phyloP scores from a whole-genome alignment of 2,888 invertebrate genomes.

The Micoletzkya japonica region DNA sequence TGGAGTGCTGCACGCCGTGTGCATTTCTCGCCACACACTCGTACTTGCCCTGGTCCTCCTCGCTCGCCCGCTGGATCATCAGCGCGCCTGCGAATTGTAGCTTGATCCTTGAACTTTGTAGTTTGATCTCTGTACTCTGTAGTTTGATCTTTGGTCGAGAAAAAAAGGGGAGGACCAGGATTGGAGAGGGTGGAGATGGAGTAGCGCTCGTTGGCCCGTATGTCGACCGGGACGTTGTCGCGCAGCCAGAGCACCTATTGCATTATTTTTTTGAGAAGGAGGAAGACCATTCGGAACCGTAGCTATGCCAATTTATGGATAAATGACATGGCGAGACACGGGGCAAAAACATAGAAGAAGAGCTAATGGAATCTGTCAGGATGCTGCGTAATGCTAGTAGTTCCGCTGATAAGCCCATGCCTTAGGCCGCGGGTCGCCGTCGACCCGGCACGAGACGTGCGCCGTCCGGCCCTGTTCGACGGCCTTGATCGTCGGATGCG shows the following conservation, averaged over 20 bases:
- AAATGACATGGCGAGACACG: no score
- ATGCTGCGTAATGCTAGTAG: no score
- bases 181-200: conserved; percentile 80
- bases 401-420: conserved; percentile 70
- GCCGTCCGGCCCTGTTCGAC: conserved; percentile 93
- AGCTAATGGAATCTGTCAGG: no score
- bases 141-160: no score
- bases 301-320: not conserved
- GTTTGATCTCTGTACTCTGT: no score
- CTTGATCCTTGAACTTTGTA: not conserved
- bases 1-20: conserved; percentile 67
- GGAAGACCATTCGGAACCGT: not conserved
- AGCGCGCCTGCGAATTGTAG: conserved; percentile 46
- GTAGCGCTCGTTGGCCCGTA: conserved; percentile 78
- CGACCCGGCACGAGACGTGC: conserved; percentile 84
- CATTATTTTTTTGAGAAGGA: not conserved
- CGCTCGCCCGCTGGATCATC: conserved; percentile 64
- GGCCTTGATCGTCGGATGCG: conserved; percentile 86
- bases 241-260: conserved; percentile 79
- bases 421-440: conserved; percentile 78
- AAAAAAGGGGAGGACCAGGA: conserved; percentile 67
- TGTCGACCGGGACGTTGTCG: conserved; percentile 76
- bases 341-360: no score
- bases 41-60: conserved; percentile 67
- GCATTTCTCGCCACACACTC: conserved; percentile 68